Evolutionary conservation across 2,888 invertebrate genomes (phyloP).

Genomic region (Aphodius granarius): DNA sequence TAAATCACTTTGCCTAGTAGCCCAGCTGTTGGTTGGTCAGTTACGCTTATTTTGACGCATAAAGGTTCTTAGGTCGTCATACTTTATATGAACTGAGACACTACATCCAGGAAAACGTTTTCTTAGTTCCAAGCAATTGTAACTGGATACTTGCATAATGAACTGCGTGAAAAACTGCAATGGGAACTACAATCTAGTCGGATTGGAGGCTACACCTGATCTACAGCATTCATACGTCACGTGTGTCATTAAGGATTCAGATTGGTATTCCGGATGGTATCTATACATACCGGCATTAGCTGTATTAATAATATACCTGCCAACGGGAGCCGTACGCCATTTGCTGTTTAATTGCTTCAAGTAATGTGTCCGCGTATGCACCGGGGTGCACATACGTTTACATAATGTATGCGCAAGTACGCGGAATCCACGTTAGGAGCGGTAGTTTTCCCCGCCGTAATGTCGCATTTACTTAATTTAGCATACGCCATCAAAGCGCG

Average conservation of each 20-base stretch:
- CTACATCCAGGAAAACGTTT: no score
- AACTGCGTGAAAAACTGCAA: no score
- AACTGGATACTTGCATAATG: no score
- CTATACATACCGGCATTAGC: background rate
- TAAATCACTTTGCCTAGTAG: background rate
- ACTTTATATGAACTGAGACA: background rate
- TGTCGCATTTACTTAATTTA: background rate
- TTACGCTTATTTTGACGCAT: background rate
- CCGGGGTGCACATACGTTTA: background rate
- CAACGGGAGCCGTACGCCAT: background rate
- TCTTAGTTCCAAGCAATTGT: no score
- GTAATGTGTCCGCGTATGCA: conserved; percentile 15
- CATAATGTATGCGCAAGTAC: background rate
- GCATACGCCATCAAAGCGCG: background rate
- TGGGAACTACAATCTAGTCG: no score
- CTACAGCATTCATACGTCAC: background rate
- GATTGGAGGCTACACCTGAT: no score
- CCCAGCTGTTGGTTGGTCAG: background rate
- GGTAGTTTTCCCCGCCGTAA: background rate
- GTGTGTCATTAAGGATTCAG: background rate
- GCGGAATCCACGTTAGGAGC: background rate
- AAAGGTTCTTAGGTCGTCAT: background rate
- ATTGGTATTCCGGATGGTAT: background rate
- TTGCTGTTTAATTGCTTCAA: conserved; percentile 10
- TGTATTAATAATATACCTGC: conserved; percentile 14